A percentile compares a stretch with the other conserved stretches of the same genome.
These are phyloP conservation scores for Trematomus bernacchii DNA, from an alignment of 2,797 vertebrate genomes.

Conservation along the genomic window DNA sequence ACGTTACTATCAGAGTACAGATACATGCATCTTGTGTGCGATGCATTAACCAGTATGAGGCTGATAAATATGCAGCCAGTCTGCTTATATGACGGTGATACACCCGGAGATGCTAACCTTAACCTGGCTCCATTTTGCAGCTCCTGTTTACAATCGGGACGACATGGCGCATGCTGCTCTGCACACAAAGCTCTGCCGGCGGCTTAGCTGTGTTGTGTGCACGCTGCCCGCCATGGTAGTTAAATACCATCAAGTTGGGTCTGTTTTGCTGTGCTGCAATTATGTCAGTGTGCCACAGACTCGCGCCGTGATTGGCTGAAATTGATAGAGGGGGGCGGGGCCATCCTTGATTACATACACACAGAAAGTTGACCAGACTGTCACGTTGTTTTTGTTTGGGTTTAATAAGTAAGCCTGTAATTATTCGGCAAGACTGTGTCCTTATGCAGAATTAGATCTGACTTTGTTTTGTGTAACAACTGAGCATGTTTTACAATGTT, in stretches of 20 bases:
- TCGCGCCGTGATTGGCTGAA: conserved; percentile 87
- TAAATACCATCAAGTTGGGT: conserved; percentile 58
- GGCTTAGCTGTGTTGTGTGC: conserved; percentile 22
- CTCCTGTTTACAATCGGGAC: conserved; percentile 79
- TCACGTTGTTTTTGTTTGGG: conserved; percentile 77
- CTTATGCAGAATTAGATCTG: conserved; percentile 42
- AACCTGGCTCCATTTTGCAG: conserved; percentile 82
- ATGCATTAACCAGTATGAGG: neutral
- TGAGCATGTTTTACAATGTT: conserved; percentile 21
- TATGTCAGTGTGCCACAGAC: conserved; percentile 86
- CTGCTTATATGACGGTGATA: conserved; percentile 1
- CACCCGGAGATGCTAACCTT: conserved; percentile 41
- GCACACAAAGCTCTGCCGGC: conserved; percentile 38
- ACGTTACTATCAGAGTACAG: neutral
- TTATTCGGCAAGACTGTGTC: conserved; percentile 50
- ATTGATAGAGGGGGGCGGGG: conserved; percentile 89
- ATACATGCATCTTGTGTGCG: neutral
- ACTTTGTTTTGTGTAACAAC: conserved; percentile 16
- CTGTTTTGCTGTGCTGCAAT: conserved; percentile 81
- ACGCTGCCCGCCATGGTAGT: conserved; percentile 30
- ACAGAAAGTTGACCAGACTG: conserved; percentile 77
- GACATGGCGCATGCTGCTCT: conserved; percentile 72
- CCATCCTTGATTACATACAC: conserved; percentile 82
- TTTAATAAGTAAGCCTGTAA: conserved; percentile 66
- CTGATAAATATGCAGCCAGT: neutral